These are phyloP conservation scores for Cydia pomonella DNA, from an alignment of 1,140 invertebrate species.

Conservation along the genomic window DNA sequence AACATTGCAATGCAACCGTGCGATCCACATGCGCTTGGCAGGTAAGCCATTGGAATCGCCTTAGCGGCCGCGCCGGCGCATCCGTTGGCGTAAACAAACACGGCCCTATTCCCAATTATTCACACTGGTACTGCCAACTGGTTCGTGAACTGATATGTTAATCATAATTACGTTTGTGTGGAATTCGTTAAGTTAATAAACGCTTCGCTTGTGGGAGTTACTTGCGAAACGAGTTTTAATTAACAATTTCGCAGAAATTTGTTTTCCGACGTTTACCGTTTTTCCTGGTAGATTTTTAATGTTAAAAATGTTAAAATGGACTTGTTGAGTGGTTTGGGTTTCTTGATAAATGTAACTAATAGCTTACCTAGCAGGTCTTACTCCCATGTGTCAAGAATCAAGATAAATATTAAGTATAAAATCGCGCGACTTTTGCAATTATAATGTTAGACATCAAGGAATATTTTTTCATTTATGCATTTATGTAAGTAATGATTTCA, in stretches of 20 bases:
- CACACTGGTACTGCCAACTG: slow-evolving; percentile 15
- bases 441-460: too few species aligned
- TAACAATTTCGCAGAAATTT: neutral
- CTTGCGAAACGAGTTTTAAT: neutral
- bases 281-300: slow-evolving; percentile 2
- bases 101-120: slow-evolving; percentile 25
- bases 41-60: neutral
- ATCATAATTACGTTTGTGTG: slow-evolving; percentile 13
- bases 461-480: too few species aligned
- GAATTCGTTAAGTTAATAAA: slow-evolving; percentile 10
- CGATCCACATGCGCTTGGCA: too few species aligned
- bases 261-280: neutral
- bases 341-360: neutral
- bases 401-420: too few species aligned
- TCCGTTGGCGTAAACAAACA: slow-evolving; percentile 21
- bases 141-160: slow-evolving; percentile 2
- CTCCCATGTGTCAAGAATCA: too few species aligned
- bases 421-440: too few species aligned
- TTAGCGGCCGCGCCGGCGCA: neutral
- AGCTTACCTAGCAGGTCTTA: too few species aligned
- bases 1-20: too few species aligned
- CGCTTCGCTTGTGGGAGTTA: neutral
- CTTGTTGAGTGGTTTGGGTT: neutral
- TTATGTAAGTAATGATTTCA: too few species aligned
- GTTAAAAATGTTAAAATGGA: neutral